Evolutionary conservation across 2,888 invertebrate species (phyloP), one percentile per base, ranked within the genome.

Genomic region (Cheilosia vernalis): DNA sequence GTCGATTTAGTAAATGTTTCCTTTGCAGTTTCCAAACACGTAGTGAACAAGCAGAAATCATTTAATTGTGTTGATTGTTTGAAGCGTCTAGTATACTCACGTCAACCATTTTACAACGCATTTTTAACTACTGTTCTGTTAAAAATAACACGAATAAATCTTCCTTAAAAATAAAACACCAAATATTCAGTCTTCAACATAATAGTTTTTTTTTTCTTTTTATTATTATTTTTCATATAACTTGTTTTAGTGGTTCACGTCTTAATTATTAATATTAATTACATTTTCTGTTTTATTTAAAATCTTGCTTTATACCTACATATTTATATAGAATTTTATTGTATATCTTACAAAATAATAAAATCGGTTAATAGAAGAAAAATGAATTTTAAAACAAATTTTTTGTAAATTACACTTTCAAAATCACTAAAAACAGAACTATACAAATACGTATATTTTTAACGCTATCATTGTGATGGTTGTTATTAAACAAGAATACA

Each of bases 131-230:
- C 5, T 0, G 27, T 7, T 6, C 6, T 7, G 27, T 27, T 27
- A 1, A 27, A 27, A 27, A 1, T 6, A 6, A 1, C 1, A 6
- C 5, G 7, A 27, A 13, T 33, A 63, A 30, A 17, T 33, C 17
- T 47, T n/a, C 10, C 19, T 2, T 24, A 69, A 81, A 40, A 76
- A 42, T 51, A 64, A 67, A 63, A 73, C 56, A 51, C 17, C 17
- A 17, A 17, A 21, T 24, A 5, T 74, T 85, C 85, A 85, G 85
- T 85, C 85, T 85, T 85, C 80, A 85, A 85, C 85, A 85, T 85
- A 70, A 77, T 80, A 81, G 76, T 80, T 85, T 82, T 69, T 27
- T 37, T 72, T 78, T 69, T 61, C 24, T 27, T 27, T 33, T 44
- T 66, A 27, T 74, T 58, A 27, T 24, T 78, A 61, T 69, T 66